Percentiles rank a stretch among this genome's conserved stretches.
These are phyloP conservation scores for Esox niger DNA, from an alignment of 2,113 vertebrate genomes.

Conservation along the genomic window DNA sequence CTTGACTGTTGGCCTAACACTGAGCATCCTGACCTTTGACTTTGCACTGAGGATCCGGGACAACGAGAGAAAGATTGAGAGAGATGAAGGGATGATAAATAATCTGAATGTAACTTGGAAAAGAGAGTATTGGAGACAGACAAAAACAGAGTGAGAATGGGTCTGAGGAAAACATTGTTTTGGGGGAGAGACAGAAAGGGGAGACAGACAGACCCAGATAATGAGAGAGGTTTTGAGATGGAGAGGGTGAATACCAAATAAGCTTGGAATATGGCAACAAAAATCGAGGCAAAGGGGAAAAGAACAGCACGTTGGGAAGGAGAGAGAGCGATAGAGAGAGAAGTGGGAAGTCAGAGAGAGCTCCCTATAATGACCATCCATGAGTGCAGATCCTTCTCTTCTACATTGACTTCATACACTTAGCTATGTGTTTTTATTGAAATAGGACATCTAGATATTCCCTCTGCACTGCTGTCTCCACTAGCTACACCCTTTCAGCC, in stretches of 20 bases:
- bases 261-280: not conserved
- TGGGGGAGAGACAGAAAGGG: not conserved
- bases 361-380: not conserved
- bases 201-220: not conserved
- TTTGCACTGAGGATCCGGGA: not conserved
- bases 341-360: not conserved
- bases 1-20: too few relatives aligned
- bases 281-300: not conserved
- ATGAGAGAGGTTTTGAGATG: not conserved
- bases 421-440: not conserved
- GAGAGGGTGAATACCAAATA: not conserved
- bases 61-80: not conserved
- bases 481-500: too few relatives aligned
- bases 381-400: not conserved
- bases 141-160: too few relatives aligned
- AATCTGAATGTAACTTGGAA: not conserved
- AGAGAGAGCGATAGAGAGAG: not conserved
- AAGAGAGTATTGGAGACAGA: constrained; percentile 7
- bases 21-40: too few relatives aligned
- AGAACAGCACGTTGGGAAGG: not conserved
- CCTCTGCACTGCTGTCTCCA: too few relatives aligned
- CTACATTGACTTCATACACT: not conserved
- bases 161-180: not conserved
- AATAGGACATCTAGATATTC: not conserved
- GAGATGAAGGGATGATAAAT: not conserved